Percentiles rank a stretch among this genome's conserved stretches.
phyloP scores from a whole-genome alignment of 1,140 invertebrate species.

The Atta texana region DNA sequence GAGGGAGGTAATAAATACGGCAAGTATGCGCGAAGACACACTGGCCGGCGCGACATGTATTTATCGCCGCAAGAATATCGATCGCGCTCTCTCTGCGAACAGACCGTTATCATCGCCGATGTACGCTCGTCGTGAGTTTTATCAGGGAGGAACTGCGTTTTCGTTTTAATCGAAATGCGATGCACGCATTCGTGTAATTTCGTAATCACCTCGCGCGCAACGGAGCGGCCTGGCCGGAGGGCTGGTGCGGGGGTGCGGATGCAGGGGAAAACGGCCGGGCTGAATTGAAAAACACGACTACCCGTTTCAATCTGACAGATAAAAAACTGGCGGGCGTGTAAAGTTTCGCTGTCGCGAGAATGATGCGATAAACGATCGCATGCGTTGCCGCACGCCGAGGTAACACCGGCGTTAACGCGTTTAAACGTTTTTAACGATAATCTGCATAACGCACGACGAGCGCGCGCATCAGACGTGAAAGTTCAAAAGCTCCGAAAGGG shows the following conservation, averaged over 20 bases:
- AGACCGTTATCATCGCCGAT: conserved; percentile 24
- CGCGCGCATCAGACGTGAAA: conserved; percentile 19
- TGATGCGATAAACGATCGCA: conserved; percentile 67
- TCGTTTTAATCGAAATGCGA: conserved; percentile 59
- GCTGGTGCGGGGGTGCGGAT: not conserved
- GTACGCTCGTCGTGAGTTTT: conserved; percentile 6
- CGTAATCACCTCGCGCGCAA: conserved; percentile 46
- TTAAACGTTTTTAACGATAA: conserved; percentile 65
- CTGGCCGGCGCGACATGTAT: conserved; percentile 10
- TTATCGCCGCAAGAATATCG: conserved; percentile 41
- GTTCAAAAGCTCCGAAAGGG: conserved; percentile 61
- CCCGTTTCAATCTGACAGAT: conserved; percentile 43
- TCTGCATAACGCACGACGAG: conserved; percentile 48
- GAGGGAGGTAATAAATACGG: not conserved
- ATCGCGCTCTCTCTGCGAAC: not conserved
- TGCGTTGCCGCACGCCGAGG: conserved; percentile 24
- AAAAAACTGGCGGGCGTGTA: conserved; percentile 56
- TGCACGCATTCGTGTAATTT: conserved; percentile 64
- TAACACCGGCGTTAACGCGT: conserved; percentile 52
- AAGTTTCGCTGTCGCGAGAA: conserved; percentile 67
- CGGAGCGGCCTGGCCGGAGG: not conserved
- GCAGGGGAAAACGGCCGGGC: not conserved
- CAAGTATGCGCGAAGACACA: conserved; percentile 42
- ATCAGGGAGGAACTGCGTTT: conserved; percentile 21
- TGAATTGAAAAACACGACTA: conserved; percentile 73